phyloP scores from a whole-genome alignment of 2,888 invertebrate species.

The Norana najaformis region DNA sequence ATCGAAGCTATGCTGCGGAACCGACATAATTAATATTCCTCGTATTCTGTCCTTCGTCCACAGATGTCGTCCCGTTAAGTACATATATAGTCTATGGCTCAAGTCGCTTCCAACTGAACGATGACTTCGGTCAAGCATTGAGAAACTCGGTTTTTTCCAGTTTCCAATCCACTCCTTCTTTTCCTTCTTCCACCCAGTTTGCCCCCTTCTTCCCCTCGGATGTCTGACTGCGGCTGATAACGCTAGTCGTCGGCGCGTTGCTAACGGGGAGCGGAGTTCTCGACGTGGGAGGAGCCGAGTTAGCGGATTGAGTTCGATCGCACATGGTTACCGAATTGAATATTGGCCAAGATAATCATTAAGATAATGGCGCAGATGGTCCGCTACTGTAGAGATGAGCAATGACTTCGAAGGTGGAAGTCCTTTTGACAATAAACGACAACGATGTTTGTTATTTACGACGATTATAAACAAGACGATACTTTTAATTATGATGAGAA shows the following conservation, averaged over 20 bases:
- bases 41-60: neutral
- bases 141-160: neutral
- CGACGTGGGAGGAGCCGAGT: neutral
- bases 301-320: neutral
- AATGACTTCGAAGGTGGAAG: neutral
- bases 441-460: neutral
- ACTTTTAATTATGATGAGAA: neutral
- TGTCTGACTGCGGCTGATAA: conserved; percentile 10
- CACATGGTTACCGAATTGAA: conserved; percentile 1
- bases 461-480: neutral
- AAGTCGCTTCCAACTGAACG: neutral
- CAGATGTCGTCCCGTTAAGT: neutral
- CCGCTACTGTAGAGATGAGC: neutral
- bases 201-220: neutral
- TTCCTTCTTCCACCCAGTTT: neutral
- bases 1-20: neutral
- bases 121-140: conserved; percentile 2
- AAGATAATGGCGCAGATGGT: neutral
- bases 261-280: neutral
- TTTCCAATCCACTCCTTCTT: neutral
- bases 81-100: neutral
- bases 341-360: neutral
- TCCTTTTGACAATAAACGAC: neutral
- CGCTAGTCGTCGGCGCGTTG: neutral
- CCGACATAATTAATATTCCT: neutral